Base-by-base conservation (phyloP, 2,797 vertebrate genomes). In the Paramormyrops hopkinsi region DNA sequence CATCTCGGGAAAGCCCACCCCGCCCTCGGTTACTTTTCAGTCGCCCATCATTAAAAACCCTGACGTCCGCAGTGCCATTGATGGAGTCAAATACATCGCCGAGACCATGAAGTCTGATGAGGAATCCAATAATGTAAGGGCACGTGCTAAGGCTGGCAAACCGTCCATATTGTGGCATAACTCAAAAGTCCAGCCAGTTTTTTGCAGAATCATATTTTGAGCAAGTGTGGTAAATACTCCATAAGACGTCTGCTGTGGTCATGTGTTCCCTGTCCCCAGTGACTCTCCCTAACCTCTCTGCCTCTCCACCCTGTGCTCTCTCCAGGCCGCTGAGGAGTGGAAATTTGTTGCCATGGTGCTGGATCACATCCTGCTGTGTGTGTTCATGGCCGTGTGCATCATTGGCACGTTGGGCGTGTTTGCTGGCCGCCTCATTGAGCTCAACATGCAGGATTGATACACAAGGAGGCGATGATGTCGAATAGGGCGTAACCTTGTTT, bases 91-190 rank as follows among this genome's bases (percentile, higher is more conserved):
- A 91, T 98, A 98, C 94, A 98, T 99, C 2, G 97, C 97, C 0
- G 98, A 98, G 92, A 97, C 97, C 0, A 99, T 98, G 97, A 98
- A 98, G 92, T 96, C 97, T 0, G 98, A 99, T 76, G 97, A 98
- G 93, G 97, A 98, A 92, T 97, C 97, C 88, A 98, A 95, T 93
- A 97, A 97, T 3, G 98, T 98, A 48, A 29, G 46, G 37, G 37
- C 17, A 19, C 7, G 0, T 76, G 6, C 14, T 76, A 19, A 82
- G 33, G 76, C 33, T 82, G 12, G 19, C 14, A 3, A 46, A 83
- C 17, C 2, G 1, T 84, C 48, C 44, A 22, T 83, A 48, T 83
- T 11, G n/a, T 83, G 9, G 19, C 37, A 25, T 83, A 44, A 83
- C 79, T 50, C 44, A 51, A 85, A 25, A 25, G 9, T 22, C 19